Base-by-base conservation (phyloP, 2,888 invertebrate species). In the Drosophila anomelani region DNA sequence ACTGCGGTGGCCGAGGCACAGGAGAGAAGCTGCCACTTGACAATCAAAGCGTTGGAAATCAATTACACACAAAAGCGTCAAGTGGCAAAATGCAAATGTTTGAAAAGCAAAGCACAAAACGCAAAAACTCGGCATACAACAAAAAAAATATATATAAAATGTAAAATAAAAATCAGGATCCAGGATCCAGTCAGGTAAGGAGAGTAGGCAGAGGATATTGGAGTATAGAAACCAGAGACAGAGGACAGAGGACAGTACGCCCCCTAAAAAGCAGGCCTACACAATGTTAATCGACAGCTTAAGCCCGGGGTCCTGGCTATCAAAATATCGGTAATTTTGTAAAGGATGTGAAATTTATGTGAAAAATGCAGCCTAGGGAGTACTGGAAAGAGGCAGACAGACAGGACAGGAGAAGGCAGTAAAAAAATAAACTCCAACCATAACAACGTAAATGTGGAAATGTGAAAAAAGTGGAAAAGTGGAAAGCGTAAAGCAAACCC, bases 11-110 rank as follows among this genome's bases (percentile, higher is more conserved):
- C 29, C 23, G n/a, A 12, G 9, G 9, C 32, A 26, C 4, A 26
- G 26, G 26, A 26, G 29, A 26, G 32, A 17, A 29, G 51, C 51
- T 73, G 64, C 75, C 81, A 89, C 87, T 85, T 78, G 78, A 79
- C 75, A 81, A 81, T 79, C 85, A 84, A 87, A 87, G 85, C 88
- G 79, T 84, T 87, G 66, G 73, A 86, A 77, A 78, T 64, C 80
- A 85, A 78, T 79, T 79, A 71, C 70, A 75, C 75, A 80, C 85
- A 88, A 85, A 81, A 86, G 85, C 84, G 47, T 72, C 75, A 71
- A 85, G 82, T 81, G 82, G 77, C 75, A 79, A 70, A 81, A 78
- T 56, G 71, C 57, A 76, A 76, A 76, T 76, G 75, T 66, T 80
- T 70, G 70, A 53, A 68, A 64, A 55, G 43, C 49, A 38, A 71